A percentile compares a stretch with the other conserved stretches of the same genome.
phyloP scores from a whole-genome alignment of 1,140 invertebrate species.

The Streblospio benedicti region DNA sequence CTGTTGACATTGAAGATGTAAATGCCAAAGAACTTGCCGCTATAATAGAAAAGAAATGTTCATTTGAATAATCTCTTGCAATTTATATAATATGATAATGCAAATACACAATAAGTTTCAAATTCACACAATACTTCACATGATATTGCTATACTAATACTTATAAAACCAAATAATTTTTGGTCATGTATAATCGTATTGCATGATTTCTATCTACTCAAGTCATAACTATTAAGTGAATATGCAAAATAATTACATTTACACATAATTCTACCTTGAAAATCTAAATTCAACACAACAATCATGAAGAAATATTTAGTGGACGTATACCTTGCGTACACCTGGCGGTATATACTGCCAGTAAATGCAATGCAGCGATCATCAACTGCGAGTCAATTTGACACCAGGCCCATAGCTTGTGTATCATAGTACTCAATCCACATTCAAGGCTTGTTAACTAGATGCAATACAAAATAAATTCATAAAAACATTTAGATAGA shows the following conservation, averaged over 20 bases:
- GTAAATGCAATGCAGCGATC: slow-evolving; percentile 26
- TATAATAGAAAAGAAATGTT: slow-evolving; percentile 17
- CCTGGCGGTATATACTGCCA: slow-evolving; percentile 33
- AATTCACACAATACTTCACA: too few relatives aligned
- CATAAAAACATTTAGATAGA: not conserved
- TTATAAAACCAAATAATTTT: too few relatives aligned
- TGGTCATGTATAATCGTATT: too few relatives aligned
- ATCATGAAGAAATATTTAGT: too few relatives aligned
- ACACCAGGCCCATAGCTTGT: slow-evolving; percentile 39
- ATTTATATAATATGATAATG: too few relatives aligned
- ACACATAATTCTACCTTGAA: too few relatives aligned
- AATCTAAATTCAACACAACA: not conserved
- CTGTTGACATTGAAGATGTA: slow-evolving; percentile 16
- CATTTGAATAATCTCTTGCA: too few relatives aligned
- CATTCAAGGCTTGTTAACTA: slow-evolving; percentile 34
- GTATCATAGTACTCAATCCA: slow-evolving; percentile 28
- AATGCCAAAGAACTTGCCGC: slow-evolving; percentile 35
- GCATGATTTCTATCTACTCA: too few relatives aligned
- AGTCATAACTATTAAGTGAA: too few relatives aligned
- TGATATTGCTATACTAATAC: too few relatives aligned
- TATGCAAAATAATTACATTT: too few relatives aligned
- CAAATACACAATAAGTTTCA: too few relatives aligned
- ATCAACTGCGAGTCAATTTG: slow-evolving; percentile 30
- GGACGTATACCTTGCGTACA: slow-evolving; percentile 36
- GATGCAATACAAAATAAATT: slow-evolving; percentile 6